A percentile compares a stretch with the other conserved stretches of the same genome.
These are phyloP conservation scores for Elaphurus davidianus DNA, from an alignment of 2,113 vertebrate species.

Conservation along the genomic window DNA sequence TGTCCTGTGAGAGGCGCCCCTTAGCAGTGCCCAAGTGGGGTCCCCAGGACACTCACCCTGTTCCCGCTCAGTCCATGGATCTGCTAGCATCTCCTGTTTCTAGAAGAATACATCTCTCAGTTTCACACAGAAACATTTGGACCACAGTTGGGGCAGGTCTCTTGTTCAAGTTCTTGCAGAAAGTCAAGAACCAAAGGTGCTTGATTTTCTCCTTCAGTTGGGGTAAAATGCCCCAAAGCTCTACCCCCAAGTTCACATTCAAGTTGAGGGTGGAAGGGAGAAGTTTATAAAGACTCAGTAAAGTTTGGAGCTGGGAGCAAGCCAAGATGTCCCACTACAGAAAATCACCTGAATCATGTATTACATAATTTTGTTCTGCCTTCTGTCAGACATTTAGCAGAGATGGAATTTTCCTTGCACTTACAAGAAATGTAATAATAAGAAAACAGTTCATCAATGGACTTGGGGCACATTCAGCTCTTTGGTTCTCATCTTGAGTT, in stretches of 20 bases:
- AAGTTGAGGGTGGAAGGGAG: too few relatives aligned
- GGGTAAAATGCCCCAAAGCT: not conserved
- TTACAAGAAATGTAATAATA: not conserved
- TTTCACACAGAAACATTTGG: not conserved
- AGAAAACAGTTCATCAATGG: not conserved
- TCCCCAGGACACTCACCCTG: fast-evolving
- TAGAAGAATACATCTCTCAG: not conserved
- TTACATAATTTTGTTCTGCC: not conserved
- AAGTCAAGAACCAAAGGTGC: not conserved
- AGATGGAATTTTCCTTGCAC: not conserved
- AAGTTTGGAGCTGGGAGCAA: not conserved
- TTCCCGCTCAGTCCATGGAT: fast-evolving
- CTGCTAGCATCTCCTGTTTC: not conserved
- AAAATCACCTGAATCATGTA: not conserved
- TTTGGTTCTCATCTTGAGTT: not conserved
- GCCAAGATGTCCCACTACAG: not conserved
- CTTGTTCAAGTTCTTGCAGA: not conserved
- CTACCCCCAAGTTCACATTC: not conserved
- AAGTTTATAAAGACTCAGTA: not conserved
- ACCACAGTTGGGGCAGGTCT: too few relatives aligned
- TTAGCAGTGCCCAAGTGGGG: fast-evolving
- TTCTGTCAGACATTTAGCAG: not conserved
- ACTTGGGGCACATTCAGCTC: not conserved
- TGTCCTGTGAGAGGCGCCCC: fast-evolving
- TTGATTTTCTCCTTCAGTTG: not conserved